Percentiles rank a stretch among this genome's conserved stretches.
phyloP scores from a whole-genome alignment of 2,888 invertebrate species.

The Germaria angustata region DNA sequence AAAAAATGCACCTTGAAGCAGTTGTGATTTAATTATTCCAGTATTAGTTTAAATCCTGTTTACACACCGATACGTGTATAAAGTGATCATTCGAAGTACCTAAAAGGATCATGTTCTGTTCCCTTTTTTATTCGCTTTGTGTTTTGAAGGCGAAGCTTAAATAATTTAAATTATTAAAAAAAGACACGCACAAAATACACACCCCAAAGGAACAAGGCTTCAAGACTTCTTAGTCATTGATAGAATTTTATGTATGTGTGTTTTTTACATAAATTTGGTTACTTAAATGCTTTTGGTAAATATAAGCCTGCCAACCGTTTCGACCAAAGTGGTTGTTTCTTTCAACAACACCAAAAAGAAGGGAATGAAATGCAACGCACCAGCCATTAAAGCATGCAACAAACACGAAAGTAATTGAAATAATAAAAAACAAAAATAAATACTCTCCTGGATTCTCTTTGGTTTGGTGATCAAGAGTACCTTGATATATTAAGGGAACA shows the following conservation, averaged over 20 bases:
- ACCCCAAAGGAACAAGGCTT: neutral
- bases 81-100: conserved; percentile 47
- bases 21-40: conserved; percentile 61
- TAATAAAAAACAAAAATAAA: neutral
- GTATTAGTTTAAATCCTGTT: conserved; percentile 55
- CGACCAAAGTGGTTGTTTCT: conserved; percentile 41
- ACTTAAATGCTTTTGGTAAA: conserved; percentile 1
- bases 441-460: neutral
- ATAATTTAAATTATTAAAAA: conserved; percentile 47
- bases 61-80: conserved; percentile 5
- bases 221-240: neutral
- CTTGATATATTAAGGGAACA: conserved; percentile 46
- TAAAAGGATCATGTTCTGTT: conserved; percentile 45
- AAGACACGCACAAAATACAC: conserved; percentile 38
- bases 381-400: conserved; percentile 41
- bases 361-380: neutral
- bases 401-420: neutral
- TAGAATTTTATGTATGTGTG: neutral
- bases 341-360: neutral
- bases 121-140: neutral
- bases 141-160: conserved; percentile 51
- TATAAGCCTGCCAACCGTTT: conserved; percentile 43
- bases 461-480: conserved; percentile 35
- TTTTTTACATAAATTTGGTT: conserved; percentile 14
- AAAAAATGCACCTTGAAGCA: conserved; percentile 50